Percentiles rank a stretch among this genome's conserved stretches.
phyloP scores from a whole-genome alignment of 23 tunicate species.

The Ciona savignyi region DNA sequence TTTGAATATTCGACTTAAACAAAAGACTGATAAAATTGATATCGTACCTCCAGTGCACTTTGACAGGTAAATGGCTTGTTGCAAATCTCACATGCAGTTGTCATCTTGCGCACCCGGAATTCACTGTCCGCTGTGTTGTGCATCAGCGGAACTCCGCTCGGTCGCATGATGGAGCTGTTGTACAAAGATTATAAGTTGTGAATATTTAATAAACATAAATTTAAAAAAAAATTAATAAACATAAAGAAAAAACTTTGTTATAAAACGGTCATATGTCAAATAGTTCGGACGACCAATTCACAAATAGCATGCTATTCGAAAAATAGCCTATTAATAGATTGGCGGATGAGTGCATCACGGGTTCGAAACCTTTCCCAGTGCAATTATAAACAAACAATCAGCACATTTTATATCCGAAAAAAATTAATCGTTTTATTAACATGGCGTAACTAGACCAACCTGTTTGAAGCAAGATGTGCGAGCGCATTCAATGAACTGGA shows the following conservation, averaged over 20 bases:
- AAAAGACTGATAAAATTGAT: constrained; percentile 55
- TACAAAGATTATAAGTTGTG: too few species aligned
- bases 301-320: not conserved
- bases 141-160: constrained; percentile 22
- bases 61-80: constrained; percentile 92
- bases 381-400: not conserved
- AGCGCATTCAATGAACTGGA: constrained; percentile 27
- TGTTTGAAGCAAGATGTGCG: constrained; percentile 38
- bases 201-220: too few species aligned
- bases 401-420: too few species aligned
- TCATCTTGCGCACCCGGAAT: constrained; percentile 41
- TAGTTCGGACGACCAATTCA: not conserved
- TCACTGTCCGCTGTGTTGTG: constrained; percentile 32
- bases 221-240: too few species aligned
- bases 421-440: too few species aligned
- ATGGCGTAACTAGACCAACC: not conserved
- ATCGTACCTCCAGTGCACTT: constrained; percentile 88
- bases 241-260: too few species aligned
- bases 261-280: too few species aligned
- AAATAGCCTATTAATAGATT: not conserved
- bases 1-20: constrained; percentile 42
- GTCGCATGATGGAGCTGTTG: constrained; percentile 43
- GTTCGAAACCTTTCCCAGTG: not conserved
- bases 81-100: constrained; percentile 87
- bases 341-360: too few species aligned